These are phyloP conservation scores for Cynopterus sphinx DNA, from an alignment of 2,797 vertebrate species.

Conservation along the genomic window DNA sequence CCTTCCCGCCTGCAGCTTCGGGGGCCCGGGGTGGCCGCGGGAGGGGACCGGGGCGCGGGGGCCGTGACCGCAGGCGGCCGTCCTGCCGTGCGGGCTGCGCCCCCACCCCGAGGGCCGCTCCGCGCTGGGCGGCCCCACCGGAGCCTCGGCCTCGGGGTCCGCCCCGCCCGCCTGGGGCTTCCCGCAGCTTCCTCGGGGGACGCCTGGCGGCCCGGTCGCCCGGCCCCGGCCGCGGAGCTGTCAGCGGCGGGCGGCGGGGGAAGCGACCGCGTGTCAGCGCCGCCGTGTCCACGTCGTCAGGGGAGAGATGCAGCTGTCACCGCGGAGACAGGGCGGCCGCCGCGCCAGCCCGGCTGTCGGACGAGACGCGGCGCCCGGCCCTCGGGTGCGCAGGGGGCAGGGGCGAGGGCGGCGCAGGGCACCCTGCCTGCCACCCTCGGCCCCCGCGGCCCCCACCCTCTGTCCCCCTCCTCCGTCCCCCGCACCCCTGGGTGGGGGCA, in stretches of 20 bases:
- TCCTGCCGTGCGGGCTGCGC: too few relatives aligned
- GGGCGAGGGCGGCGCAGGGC: too few relatives aligned
- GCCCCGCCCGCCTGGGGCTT: too few relatives aligned
- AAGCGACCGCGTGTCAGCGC: conserved; percentile 88
- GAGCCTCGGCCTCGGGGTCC: too few relatives aligned
- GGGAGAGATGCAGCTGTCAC: conserved; percentile 91
- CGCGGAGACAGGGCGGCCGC: conserved; percentile 86
- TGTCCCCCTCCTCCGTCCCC: too few relatives aligned
- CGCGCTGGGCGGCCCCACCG: too few relatives aligned
- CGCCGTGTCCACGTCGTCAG: conserved; percentile 86
- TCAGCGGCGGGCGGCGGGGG: conserved; percentile 57
- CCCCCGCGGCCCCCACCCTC: too few relatives aligned
- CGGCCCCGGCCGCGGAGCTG: conserved; percentile 85
- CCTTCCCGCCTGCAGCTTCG: neutral
- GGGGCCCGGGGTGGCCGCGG: neutral
- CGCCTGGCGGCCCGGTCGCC: conserved; percentile 79
- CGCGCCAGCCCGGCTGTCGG: conserved; percentile 91
- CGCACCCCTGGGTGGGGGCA: too few relatives aligned
- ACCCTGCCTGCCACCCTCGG: too few relatives aligned
- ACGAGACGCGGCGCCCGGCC: conserved; percentile 92
- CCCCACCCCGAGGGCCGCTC: too few relatives aligned
- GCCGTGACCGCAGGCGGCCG: neutral
- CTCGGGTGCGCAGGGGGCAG: conserved; percentile 84
- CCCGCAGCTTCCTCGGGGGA: neutral
- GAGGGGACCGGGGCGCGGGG: neutral